Conservation (phyloP, 1,140 invertebrate genomes). For the Acromyrmex heyeri region DNA sequence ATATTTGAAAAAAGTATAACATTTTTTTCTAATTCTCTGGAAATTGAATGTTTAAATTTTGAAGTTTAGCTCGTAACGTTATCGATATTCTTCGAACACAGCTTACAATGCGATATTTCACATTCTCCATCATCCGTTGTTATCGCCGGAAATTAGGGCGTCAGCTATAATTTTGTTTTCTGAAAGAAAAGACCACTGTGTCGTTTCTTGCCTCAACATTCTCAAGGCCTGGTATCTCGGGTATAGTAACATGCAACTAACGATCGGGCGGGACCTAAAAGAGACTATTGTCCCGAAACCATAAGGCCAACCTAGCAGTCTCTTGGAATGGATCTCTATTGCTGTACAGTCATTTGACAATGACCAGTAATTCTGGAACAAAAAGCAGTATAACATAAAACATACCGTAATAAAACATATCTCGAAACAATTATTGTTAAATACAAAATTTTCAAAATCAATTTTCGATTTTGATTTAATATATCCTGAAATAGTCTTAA, state of each 20-base stretch:
- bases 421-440: neutral
- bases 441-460: neutral
- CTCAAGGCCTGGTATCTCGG: constrained; percentile 51
- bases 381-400: neutral
- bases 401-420: neutral
- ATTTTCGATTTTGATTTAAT: neutral
- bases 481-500: neutral
- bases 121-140: constrained; percentile 21
- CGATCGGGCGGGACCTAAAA: constrained; percentile 48
- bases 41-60: neutral
- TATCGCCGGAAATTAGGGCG: constrained; percentile 55
- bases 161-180: constrained; percentile 57
- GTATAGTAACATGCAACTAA: constrained; percentile 48
- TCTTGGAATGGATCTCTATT: constrained; percentile 51
- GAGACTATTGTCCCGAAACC: constrained; percentile 48
- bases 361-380: constrained; percentile 25
- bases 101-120: constrained; percentile 27
- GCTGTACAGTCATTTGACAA: constrained; percentile 36
- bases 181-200: constrained; percentile 59
- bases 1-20: neutral
- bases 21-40: neutral
- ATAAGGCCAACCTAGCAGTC: constrained; percentile 16
- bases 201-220: constrained; percentile 41
- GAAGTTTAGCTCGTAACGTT: neutral
- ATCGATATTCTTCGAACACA: neutral